Base-by-base conservation (phyloP, 2,113 vertebrate genomes). In the Nansenia antarctica region DNA sequence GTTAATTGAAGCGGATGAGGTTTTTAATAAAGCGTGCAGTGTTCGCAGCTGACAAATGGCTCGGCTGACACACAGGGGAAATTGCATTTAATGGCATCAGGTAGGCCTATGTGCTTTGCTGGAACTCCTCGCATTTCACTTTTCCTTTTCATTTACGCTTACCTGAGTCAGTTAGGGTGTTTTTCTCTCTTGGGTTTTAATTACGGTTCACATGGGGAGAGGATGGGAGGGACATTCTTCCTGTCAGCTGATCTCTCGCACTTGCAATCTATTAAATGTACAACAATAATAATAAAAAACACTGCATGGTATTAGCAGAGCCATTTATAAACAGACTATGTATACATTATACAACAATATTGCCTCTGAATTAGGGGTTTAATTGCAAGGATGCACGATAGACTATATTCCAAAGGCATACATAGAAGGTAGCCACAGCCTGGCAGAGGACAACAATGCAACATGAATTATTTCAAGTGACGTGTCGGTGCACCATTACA, bases 1-100 rank as follows among this genome's bases (percentile, higher is more conserved):
- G 90, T 91, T 92, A 92, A 92, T 91, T 92, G 89, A 92, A 90
- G 90, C 84, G 89, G 90, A 92, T 92, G 85, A 90, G 88, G 81
- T 89, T 92, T 92, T 91, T 91, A 91, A 91, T 92, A 92, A 89
- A 92, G 91, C 87, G 84, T 87, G 89, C 89, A 87, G 88, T 87
- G 85, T 91, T 91, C 88, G 89, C 90, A 91, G 91, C 88, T 93
- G 91, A 91, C 90, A 92, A 91, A 90, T 90, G 85, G 88, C 86
- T 84, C 71, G 60, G 79, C 81, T 80, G 86, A 88, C 85, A 89
- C 90, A 89, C 91, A 70, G 83, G 91, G 90, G 91, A 90, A 87
- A 91, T 90, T 85, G 87, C 79, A 85, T 89, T 90, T 90, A 90
- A 91, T 91, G 85, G 86, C 90, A 89, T 91, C 90, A 91, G 88